Evolutionary conservation across 2,797 vertebrate genomes (phyloP), one percentile per base, ranked within the genome.

Genomic region (Anableps anableps): DNA sequence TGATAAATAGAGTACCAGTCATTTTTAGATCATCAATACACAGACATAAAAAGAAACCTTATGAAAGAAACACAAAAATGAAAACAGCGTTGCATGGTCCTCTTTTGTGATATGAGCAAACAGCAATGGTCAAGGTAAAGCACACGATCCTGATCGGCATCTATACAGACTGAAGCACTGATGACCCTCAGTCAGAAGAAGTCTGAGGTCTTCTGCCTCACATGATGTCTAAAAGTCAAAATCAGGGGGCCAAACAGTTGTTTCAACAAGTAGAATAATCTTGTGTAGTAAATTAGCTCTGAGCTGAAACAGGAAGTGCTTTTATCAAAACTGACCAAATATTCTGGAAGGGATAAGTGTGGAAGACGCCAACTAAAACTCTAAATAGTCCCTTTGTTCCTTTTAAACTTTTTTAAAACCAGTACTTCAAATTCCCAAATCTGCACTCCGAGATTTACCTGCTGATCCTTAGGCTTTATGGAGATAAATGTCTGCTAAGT

Each of bases 401-500:
- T 71, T 77, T 34, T 34, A 43, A 72, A 82, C 2, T 71, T 6
- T 14, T 71, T 48, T 81, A 66, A 36, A 23, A 82, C 62, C 55
- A 84, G 29, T 82, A 70, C 75, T 76, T 80, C 79, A 75, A 82
- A 80, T 82, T 70, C 62, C 55, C 48, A 76, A 85, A 86, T 88
- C 72, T 68, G 21, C 50, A 62, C 38, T 60, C 6, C 7, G 71
- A 62, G 70, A 50, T 64, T 81, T 36, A 68, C 79, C 78, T 80
- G 84, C 89, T 73, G 73, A 79, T 68, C 66, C 58, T 58, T 62
- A 74, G 17, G 50, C 75, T 84, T 84, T 60, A 76, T 72, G 75
- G 60, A 77, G 79, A 89, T 85, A 86, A 85, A 88, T 85, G 85
- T 86, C 82, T 84, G 66, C 85, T 85, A 72, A 91, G 88, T 90